Conservation (phyloP, 2,888 invertebrate genomes). For the Dorcus parallelipipedus region DNA sequence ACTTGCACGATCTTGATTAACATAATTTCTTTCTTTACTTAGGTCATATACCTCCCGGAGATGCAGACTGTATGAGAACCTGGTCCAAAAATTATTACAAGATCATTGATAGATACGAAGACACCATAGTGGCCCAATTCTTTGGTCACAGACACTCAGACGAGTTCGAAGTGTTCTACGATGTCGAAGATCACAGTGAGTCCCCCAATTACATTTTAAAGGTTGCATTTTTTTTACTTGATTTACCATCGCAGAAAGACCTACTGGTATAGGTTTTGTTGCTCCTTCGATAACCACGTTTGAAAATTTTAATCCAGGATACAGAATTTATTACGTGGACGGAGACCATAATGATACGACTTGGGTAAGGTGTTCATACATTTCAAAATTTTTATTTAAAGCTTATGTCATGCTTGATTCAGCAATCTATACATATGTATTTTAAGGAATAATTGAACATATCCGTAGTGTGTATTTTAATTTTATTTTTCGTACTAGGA, state of each 20-base stretch:
- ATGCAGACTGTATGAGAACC: slow-evolving; percentile 85
- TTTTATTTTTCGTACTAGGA: slow-evolving; percentile 53
- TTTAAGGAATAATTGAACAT: no score
- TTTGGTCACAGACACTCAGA: slow-evolving; percentile 92
- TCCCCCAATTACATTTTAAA: slow-evolving; percentile 9
- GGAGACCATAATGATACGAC: slow-evolving; percentile 82
- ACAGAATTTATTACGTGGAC: slow-evolving; percentile 92
- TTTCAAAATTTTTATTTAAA: not conserved
- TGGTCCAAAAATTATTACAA: slow-evolving; percentile 93
- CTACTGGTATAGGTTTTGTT: slow-evolving; percentile 84
- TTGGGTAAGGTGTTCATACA: slow-evolving; percentile 55
- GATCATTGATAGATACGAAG: slow-evolving; percentile 82
- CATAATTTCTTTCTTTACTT: slow-evolving; percentile 4
- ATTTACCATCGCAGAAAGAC: slow-evolving; percentile 56
- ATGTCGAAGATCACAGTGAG: slow-evolving; percentile 71
- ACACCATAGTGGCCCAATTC: slow-evolving; percentile 86
- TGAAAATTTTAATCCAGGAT: slow-evolving; percentile 88
- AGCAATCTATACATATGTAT: no score
- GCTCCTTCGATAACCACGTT: slow-evolving; percentile 94
- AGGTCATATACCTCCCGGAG: slow-evolving; percentile 93
- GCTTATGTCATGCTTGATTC: not conserved
- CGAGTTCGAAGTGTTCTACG: slow-evolving; percentile 91
- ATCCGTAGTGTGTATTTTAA: not conserved
- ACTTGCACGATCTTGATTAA: no score
- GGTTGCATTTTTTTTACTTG: not conserved